Evolutionary conservation across 1,140 invertebrate species (phyloP), one percentile per base, ranked within the genome.

Genomic region (Brachionus manjavacas): DNA sequence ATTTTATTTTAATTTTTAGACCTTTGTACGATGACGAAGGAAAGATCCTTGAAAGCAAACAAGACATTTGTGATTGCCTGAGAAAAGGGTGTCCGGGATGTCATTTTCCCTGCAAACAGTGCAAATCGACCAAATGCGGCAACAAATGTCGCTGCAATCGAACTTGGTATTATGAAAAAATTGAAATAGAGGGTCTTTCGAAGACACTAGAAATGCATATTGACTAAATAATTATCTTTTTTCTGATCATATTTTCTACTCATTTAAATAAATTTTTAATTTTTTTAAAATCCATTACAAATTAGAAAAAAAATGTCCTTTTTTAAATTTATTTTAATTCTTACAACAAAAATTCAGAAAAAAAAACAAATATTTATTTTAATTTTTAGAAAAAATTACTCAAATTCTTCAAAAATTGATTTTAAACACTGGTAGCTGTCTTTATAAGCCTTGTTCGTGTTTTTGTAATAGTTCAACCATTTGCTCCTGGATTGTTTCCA

Each of bases 61-160:
- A 90, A 68, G 93, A 95, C 89, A 85, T 94, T 1, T 95, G 94
- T 87, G 94, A 95, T 88, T 95, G 94, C 87, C 88, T 94, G 23
- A 91, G 92, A 79, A 87, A 90, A 60, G 89, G 89, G 7, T 95
- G 94, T 86, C 89, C 91, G 2, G 94, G 94, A 1, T 95, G 94
- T 89, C 94, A 94, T 87, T 94, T 93, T 88, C 92, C 93, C 1
- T 95, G 94, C 87, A 86, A 90, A 1, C 94, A 93, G 89, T 95
- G 94, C 86, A 85, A 84, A 9, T 92, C 92, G 0, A 84, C 86
- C 3, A 93, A 93, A 87, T 93, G 92, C 88, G 92, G 91, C 12
- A 90, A 91, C 70, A 92, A 93, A 76, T 93, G 92, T 89, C 86
- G 90, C 60, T 86, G 86, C 66, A 91, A 87, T 84, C 64, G 89